Evolutionary conservation across 1,140 invertebrate species (phyloP).

Genomic region (Melipona quadrifasciata): DNA sequence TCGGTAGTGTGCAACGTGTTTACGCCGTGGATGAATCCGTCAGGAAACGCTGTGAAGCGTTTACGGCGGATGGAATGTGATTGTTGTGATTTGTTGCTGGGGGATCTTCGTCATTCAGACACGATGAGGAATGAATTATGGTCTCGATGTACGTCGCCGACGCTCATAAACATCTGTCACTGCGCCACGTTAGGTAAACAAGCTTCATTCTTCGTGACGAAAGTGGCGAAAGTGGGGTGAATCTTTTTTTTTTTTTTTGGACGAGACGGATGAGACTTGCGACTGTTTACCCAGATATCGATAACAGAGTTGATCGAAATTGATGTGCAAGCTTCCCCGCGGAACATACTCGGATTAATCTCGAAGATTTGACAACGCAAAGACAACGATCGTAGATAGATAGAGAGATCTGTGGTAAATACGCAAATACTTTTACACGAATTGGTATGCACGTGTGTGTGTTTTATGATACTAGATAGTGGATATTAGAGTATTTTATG

Average conservation of each 20-base stretch:
- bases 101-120: background rate
- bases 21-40: background rate
- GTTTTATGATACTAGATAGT: too few relatives aligned
- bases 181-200: background rate
- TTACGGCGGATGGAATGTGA: background rate
- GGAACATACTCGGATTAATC: too few relatives aligned
- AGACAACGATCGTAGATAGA: too few relatives aligned
- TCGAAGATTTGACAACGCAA: too few relatives aligned
- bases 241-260: background rate
- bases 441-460: too few relatives aligned
- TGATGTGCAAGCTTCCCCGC: too few relatives aligned
- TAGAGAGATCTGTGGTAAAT: too few relatives aligned
- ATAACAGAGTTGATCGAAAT: background rate
- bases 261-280: background rate
- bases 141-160: background rate
- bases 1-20: background rate
- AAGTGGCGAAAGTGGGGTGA: background rate
- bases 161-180: background rate
- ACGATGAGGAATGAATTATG: background rate
- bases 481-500: too few relatives aligned
- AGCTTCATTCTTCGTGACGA: background rate
- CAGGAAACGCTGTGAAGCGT: background rate
- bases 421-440: too few relatives aligned
- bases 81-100: background rate
- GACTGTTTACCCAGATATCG: background rate